Evolutionary conservation across 2,888 invertebrate species (phyloP), one percentile per base, ranked within the genome.

Genomic region (Steinernema scapterisci): DNA sequence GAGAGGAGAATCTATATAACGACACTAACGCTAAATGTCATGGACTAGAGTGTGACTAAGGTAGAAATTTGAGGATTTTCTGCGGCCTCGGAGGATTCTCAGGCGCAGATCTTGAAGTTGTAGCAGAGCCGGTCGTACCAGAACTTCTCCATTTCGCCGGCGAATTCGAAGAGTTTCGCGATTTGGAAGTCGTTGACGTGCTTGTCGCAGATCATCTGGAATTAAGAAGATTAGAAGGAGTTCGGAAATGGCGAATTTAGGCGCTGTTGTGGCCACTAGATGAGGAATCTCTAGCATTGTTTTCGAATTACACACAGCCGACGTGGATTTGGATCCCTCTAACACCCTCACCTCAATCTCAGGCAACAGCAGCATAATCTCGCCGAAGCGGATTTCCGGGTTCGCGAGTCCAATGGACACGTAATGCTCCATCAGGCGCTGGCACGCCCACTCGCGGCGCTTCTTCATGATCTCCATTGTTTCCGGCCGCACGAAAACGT

Each of bases 141-240:
- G 73, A 77, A 85, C 70, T 84, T 78, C 74, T 78, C 78, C 82
- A 85, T 80, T 46, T 83, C 83, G n/a, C 81, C 73, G 70, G 82
- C 82, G 71, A 86, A 84, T 51, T 86, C 82, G 77, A 86, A 86
- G n/a, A 86, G 77, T 73, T 86, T 84, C 19, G 83, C 82, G n/a
- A 86, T 84, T 78, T 86, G 85, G 76, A 83, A 83, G 74, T 86
- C 85, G 73, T 80, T 80, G 48, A 82, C 38, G 25, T 72, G 75
- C 73, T 77, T 76, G 70, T 82, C 83, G 72, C 80, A 82, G 54
- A 84, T 79, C 23, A 77, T 75, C 84, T 84, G 76, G 48, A n/a
- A n/a, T n/a, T n/a, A n/a, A n/a, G n/a, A 80, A 75, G 46, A 21
- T 13, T 23, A 21, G n/a, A n/a, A n/a, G n/a, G 48, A 74, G 6